A percentile compares a stretch with the other conserved stretches of the same genome.
Conservation (phyloP, 2,113 vertebrate genomes). For the Chamaea fasciata region DNA sequence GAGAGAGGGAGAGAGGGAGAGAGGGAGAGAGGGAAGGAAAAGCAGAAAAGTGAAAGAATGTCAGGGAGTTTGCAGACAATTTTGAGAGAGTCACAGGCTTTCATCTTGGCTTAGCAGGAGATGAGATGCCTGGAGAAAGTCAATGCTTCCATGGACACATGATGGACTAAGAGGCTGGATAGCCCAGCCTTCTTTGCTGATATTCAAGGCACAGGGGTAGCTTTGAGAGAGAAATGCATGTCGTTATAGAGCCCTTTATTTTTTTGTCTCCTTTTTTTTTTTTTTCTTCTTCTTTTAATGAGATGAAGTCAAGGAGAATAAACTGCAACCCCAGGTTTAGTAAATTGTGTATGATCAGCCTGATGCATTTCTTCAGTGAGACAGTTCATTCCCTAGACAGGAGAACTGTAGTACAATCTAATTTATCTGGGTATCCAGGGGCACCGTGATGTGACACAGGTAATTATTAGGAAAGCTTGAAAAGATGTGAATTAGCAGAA, state of each 20-base stretch:
- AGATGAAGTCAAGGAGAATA: neutral
- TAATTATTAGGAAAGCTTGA: conserved; percentile 20
- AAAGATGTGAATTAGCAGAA: conserved; percentile 35
- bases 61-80: neutral
- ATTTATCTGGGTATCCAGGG: conserved; percentile 35
- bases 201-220: neutral
- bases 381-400: neutral
- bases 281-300: neutral
- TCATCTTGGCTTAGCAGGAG: neutral
- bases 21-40: neutral
- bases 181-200: neutral
- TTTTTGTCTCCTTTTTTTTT: neutral
- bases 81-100: neutral
- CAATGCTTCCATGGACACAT: neutral
- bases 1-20: neutral
- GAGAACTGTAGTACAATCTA: neutral
- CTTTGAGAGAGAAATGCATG: neutral
- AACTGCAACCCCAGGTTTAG: neutral
- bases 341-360: neutral
- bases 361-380: conserved; percentile 1
- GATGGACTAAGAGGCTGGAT: neutral
- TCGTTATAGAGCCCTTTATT: neutral
- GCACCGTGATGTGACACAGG: neutral
- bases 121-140: neutral
- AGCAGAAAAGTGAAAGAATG: neutral